A percentile compares a stretch with the other conserved stretches of the same genome.
Conservation (phyloP, 2,113 vertebrate genomes). For the Colistium nudipinnis region DNA sequence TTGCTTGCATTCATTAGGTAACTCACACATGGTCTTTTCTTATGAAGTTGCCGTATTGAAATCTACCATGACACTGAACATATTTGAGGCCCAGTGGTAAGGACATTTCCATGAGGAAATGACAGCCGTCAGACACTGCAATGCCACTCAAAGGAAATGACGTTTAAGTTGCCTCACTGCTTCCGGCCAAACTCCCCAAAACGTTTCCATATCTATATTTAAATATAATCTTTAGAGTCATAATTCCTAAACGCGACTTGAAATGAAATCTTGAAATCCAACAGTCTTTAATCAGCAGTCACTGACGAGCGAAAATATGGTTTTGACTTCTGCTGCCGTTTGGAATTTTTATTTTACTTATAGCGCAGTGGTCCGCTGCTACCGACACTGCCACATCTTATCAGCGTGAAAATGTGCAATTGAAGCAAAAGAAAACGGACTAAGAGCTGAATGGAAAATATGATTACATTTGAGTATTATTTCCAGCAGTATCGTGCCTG, state of each 20-base stretch:
- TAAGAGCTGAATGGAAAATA: slow-evolving; percentile 4
- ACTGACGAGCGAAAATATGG: slow-evolving; percentile 18
- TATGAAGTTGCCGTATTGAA: background rate
- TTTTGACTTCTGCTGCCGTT: slow-evolving; percentile 38
- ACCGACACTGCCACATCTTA: slow-evolving; percentile 10
- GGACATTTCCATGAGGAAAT: slow-evolving; percentile 2
- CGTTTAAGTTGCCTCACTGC: background rate
- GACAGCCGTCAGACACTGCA: slow-evolving; percentile 1
- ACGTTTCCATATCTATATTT: background rate
- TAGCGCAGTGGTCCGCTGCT: slow-evolving; percentile 36
- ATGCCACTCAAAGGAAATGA: background rate
- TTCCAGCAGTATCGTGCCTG: slow-evolving; percentile 17
- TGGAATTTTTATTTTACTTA: background rate
- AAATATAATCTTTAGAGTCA: slow-evolving; percentile 2
- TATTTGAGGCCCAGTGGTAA: slow-evolving; percentile 24
- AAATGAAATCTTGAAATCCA: slow-evolving; percentile 51
- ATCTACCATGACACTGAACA: background rate
- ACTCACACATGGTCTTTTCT: background rate
- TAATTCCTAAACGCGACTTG: slow-evolving; percentile 13
- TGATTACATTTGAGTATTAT: slow-evolving; percentile 5
- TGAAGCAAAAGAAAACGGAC: slow-evolving; percentile 35
- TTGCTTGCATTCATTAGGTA: background rate
- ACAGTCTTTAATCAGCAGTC: slow-evolving; percentile 63
- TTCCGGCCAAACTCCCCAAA: background rate
- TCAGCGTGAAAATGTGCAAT: slow-evolving; percentile 45